phyloP scores from a whole-genome alignment of 23 tunicate species.

The Trididemnum clinides region DNA sequence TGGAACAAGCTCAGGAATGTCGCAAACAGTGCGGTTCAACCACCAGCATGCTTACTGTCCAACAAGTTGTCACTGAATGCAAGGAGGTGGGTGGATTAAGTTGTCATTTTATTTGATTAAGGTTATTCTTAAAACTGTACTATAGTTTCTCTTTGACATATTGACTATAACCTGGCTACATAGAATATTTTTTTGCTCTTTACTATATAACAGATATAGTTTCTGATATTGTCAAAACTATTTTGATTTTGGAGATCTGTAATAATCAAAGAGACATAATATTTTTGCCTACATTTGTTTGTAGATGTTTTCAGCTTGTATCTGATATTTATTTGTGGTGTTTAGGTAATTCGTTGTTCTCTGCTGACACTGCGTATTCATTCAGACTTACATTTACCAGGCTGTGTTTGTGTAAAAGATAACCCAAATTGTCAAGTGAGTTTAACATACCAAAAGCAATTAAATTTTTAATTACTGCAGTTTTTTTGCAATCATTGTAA shows the following conservation, averaged over 20 bases:
- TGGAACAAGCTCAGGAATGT: slow-evolving; percentile 70
- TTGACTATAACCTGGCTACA: no score
- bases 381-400: neutral
- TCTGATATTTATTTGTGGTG: neutral
- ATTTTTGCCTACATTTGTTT: no score
- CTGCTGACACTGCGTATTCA: slow-evolving; percentile 9
- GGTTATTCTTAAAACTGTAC: neutral
- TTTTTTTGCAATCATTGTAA: no score
- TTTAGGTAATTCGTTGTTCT: slow-evolving; percentile 40
- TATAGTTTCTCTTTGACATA: neutral
- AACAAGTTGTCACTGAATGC: slow-evolving; percentile 81
- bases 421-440: neutral
- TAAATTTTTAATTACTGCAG: no score
- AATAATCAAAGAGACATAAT: no score
- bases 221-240: no score
- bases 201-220: no score
- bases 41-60: slow-evolving; percentile 68
- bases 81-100: slow-evolving; percentile 61
- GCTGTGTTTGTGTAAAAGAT: neutral
- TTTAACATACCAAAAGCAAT: no score
- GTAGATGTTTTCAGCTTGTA: no score
- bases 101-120: neutral
- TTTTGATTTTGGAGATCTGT: no score
- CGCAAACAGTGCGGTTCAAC: slow-evolving; percentile 53
- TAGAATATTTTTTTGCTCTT: no score